Conservation (phyloP, 2,113 vertebrate species). For the Rhynchomys soricoides region DNA sequence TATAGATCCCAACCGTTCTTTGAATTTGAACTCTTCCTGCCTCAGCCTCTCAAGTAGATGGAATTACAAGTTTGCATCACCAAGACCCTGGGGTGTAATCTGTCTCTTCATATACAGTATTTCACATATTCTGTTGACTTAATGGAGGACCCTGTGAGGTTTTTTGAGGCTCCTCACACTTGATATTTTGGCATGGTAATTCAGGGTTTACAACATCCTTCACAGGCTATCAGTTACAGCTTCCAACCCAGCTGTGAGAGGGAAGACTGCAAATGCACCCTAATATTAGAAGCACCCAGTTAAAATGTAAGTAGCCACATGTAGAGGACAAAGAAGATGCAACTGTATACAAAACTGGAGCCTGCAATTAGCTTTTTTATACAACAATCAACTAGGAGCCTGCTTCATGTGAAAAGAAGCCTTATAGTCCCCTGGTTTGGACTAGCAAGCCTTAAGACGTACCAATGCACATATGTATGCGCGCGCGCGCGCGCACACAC, state of each 20-base stretch:
- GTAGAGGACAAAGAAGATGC: not conserved
- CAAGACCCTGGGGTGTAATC: not conserved
- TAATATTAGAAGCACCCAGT: not conserved
- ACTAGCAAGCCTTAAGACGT: not conserved
- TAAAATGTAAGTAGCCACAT: not conserved
- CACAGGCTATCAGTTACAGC: not conserved
- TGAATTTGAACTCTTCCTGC: not conserved
- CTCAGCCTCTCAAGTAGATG: not conserved
- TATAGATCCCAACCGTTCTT: not conserved
- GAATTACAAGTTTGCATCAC: not conserved
- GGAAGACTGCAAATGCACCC: not conserved
- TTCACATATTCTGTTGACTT: not conserved
- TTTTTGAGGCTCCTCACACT: not conserved
- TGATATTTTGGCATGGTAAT: not conserved
- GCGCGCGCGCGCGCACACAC: no score
- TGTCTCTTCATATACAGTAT: conserved; percentile 10
- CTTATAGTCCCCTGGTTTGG: not conserved
- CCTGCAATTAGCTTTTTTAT: not conserved
- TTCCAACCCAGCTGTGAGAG: not conserved
- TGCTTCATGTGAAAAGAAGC: not conserved
- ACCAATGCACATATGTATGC: no score
- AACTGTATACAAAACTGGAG: not conserved
- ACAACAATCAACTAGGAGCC: not conserved
- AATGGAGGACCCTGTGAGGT: not conserved
- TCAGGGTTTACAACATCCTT: not conserved